Conservation (phyloP, 23 tunicate species). For the Clavelina lepadiformis region DNA sequence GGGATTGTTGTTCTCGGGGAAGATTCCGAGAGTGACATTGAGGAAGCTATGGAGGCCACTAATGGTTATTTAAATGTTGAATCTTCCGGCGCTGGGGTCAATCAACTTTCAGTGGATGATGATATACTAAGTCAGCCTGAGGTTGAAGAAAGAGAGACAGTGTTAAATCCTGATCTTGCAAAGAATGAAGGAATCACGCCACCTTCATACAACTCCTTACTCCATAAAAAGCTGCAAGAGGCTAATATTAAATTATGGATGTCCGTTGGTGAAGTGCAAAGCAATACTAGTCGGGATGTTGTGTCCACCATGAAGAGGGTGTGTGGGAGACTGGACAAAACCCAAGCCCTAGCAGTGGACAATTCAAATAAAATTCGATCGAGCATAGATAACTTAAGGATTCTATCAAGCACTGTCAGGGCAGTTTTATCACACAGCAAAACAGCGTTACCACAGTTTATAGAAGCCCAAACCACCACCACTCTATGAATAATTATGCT, state of each 20-base stretch:
- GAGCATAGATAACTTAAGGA: slow-evolving; percentile 9
- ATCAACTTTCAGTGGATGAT: too few relatives aligned
- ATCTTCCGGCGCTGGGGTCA: too few relatives aligned
- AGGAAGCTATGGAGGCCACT: too few relatives aligned
- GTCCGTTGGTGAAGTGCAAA: slow-evolving; percentile 9
- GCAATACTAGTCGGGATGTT: slow-evolving; percentile 18
- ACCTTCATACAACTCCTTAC: slow-evolving; percentile 17
- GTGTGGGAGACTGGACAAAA: slow-evolving; percentile 26
- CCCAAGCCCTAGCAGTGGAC: slow-evolving; percentile 40
- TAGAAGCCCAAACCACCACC: too few relatives aligned
- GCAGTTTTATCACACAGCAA: too few relatives aligned
- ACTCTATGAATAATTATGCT: too few relatives aligned
- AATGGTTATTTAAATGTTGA: too few relatives aligned
- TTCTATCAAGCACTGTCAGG: too few relatives aligned
- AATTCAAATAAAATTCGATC: slow-evolving; percentile 34
- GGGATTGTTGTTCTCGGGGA: slow-evolving; percentile 27
- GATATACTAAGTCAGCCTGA: too few relatives aligned
- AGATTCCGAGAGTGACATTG: slow-evolving; percentile 39
- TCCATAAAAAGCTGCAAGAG: slow-evolving; percentile 36
- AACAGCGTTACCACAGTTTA: too few relatives aligned
- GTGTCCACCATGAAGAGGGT: slow-evolving; percentile 34
- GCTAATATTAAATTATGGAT: slow-evolving; percentile 22
- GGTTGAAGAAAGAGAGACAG: too few relatives aligned
- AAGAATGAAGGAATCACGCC: too few relatives aligned
- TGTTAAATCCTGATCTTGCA: neutral